Evolutionary conservation across 2,113 vertebrate species (phyloP), one percentile per base, ranked within the genome.

Genomic region (Scolopax mira): DNA sequence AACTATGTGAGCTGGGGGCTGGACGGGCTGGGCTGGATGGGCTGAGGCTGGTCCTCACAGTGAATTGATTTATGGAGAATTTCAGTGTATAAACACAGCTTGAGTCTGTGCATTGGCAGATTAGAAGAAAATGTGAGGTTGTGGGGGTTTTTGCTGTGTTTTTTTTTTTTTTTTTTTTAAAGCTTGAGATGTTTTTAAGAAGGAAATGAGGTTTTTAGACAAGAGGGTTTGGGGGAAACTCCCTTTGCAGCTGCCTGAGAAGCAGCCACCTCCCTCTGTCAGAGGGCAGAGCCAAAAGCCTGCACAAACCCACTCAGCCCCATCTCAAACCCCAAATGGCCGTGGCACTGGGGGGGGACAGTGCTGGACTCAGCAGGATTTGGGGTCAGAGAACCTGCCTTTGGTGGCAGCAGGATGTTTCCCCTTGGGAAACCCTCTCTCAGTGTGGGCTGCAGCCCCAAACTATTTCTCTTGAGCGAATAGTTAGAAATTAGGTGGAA

Each of bases 1-100:
- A 98, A 99, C 78, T 98, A 98, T 2, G 98, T 98, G 88, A 98
- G 98, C 97, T 22, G 23, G 28, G 39, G 33, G 8, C 5, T 61
- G 84, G 84, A 9, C 0, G 61, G 60, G 77, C 85, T 51, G 67
- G 70, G 51, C 8, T 61, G 91, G 88, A 27, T 0, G 51, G 91
- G 88, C 60, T 30, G 85, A 65, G 69, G 16, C 33, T 61, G 73
- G 49, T 55, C 33, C 79, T 81, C 18, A 4, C 3, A 3, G 10
- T 9, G 44, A 35, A n/a, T 5, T 79, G 55, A 44, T 85, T 85
- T 51, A 52, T 37, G 90, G 69, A 57, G 75, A 58, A 16, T 70
- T 58, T 73, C 69, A 35, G 61, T 2, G 2, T 51, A 19, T 69
- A 91, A 93, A 89, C 74, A 75, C 61, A 57, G 61, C 48, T 71